These are phyloP conservation scores for Teleiodes luculella DNA, from an alignment of 2,888 invertebrate genomes.

Conservation along the genomic window DNA sequence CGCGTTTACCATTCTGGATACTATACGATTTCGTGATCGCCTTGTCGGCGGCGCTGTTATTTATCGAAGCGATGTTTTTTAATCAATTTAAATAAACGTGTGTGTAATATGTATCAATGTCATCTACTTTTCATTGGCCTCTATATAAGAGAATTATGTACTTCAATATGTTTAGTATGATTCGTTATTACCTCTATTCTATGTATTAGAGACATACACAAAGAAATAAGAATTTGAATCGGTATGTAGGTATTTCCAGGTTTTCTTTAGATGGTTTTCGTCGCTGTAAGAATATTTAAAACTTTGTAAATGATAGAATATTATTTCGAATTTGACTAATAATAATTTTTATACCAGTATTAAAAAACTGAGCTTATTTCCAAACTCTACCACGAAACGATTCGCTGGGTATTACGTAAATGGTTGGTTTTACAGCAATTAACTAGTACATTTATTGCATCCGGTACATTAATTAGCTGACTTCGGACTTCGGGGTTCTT, in stretches of 20 bases:
- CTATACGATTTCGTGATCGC: not conserved
- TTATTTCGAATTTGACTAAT: too few species aligned
- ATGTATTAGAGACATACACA: too few species aligned
- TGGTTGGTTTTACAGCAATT: slow-evolving; percentile 27
- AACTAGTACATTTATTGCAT: slow-evolving; percentile 30
- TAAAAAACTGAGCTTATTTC: too few species aligned
- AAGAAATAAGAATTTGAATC: too few species aligned
- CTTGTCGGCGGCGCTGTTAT: not conserved
- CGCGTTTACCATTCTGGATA: not conserved
- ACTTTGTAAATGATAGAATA: too few species aligned
- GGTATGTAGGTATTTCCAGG: too few species aligned
- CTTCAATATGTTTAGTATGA: not conserved
- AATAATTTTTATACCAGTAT: too few species aligned
- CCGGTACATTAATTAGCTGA: slow-evolving; percentile 36
- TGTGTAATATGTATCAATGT: not conserved
- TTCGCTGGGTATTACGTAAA: slow-evolving; percentile 17
- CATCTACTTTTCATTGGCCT: not conserved
- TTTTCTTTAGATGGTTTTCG: too few species aligned
- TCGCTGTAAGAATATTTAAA: too few species aligned
- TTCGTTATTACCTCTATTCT: too few species aligned
- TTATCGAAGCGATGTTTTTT: not conserved
- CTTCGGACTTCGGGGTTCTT: slow-evolving; percentile 14
- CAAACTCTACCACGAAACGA: not conserved
- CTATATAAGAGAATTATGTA: not conserved
- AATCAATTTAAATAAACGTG: not conserved